Percentiles rank a stretch among this genome's conserved stretches.
These are phyloP conservation scores for Hycleus cichorii DNA, from an alignment of 1,140 invertebrate species.

Conservation along the genomic window DNA sequence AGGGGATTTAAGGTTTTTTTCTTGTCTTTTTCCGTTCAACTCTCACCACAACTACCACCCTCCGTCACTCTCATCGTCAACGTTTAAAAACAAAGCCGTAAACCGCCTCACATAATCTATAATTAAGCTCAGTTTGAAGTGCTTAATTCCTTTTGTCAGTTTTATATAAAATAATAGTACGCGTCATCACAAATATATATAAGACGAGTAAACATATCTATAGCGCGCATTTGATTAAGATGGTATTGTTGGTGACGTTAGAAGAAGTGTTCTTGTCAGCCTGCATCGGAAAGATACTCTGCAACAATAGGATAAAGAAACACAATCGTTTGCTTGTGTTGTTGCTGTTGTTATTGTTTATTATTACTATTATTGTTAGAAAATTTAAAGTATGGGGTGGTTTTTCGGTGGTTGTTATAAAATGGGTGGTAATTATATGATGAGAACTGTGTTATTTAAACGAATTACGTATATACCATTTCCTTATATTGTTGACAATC, in stretches of 20 bases:
- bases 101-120: slow-evolving; percentile 18
- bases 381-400: slow-evolving; percentile 2
- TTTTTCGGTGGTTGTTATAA: background rate
- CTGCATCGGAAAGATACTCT: slow-evolving; percentile 35
- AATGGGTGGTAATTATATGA: too few species aligned
- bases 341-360: too few species aligned
- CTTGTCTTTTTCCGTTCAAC: too few species aligned
- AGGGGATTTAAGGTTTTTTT: too few species aligned
- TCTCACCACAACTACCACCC: too few species aligned
- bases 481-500: too few species aligned
- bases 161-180: too few species aligned
- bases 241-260: slow-evolving; percentile 33
- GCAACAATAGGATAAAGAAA: slow-evolving; percentile 34
- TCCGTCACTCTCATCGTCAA: too few species aligned
- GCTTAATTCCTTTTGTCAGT: too few species aligned
- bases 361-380: slow-evolving; percentile 2
- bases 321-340: slow-evolving; percentile 13
- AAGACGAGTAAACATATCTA: slow-evolving; percentile 35
- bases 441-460: too few species aligned
- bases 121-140: slow-evolving; percentile 17
- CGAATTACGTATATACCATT: too few species aligned
- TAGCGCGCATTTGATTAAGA: slow-evolving; percentile 34
- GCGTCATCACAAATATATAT: slow-evolving; percentile 24
- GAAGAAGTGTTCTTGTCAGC: slow-evolving; percentile 38
- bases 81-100: background rate